Conservation (phyloP, 2,888 invertebrate species). For the Platerodrilus igneus region DNA sequence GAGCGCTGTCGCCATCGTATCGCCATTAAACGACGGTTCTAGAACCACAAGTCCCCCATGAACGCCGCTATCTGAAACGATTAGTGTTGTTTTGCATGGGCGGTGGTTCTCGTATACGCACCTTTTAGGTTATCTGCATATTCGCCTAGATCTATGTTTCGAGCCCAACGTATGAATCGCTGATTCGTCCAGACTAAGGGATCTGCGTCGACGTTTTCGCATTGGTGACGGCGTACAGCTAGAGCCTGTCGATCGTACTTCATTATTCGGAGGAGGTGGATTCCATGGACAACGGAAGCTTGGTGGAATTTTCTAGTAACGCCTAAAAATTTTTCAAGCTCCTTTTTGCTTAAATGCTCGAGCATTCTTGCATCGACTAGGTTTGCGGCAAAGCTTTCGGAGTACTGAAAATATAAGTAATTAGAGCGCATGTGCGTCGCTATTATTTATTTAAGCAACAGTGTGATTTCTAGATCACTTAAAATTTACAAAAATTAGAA, state of each 20-base stretch:
- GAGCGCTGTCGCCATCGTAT: slow-evolving; percentile 89
- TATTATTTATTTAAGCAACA: too few relatives aligned
- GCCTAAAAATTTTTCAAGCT: slow-evolving; percentile 87
- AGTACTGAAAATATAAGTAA: slow-evolving; percentile 59
- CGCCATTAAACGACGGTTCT: slow-evolving; percentile 90
- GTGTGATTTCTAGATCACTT: too few relatives aligned
- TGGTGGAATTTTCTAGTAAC: slow-evolving; percentile 93
- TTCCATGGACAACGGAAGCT: slow-evolving; percentile 88
- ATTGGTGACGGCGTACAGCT: slow-evolving; percentile 80
- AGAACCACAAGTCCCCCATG: slow-evolving; percentile 91
- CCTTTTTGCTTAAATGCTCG: slow-evolving; percentile 89
- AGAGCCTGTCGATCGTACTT: slow-evolving; percentile 89
- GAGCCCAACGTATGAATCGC: slow-evolving; percentile 89
- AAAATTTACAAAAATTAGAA: too few relatives aligned
- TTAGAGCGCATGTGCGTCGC: too few relatives aligned
- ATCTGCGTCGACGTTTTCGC: slow-evolving; percentile 84
- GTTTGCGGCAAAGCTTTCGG: slow-evolving; percentile 81
- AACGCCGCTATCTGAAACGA: slow-evolving; percentile 78
- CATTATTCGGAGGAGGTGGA: slow-evolving; percentile 85
- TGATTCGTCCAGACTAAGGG: slow-evolving; percentile 95
- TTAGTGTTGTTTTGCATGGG: neutral
- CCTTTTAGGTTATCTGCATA: slow-evolving; percentile 91
- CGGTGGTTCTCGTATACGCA: slow-evolving; percentile 40
- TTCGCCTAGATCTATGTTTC: slow-evolving; percentile 89
- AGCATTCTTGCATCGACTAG: slow-evolving; percentile 91